Conservation (phyloP, 2,797 vertebrate species). For the Garrulus glandarius region DNA sequence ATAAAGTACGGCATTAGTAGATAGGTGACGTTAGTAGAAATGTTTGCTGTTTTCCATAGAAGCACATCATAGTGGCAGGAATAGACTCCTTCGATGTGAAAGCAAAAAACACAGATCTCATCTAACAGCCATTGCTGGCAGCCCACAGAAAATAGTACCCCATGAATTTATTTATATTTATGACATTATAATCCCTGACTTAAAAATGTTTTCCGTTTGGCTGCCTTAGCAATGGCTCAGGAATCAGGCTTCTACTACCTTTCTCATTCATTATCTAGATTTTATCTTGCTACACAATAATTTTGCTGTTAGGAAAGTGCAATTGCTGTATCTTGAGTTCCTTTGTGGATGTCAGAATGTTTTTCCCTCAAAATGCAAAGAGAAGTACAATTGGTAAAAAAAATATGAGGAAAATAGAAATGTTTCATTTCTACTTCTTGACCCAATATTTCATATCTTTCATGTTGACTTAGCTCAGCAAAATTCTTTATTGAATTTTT, state of each 20-base stretch:
- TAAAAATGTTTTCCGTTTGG: not conserved
- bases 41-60: not conserved
- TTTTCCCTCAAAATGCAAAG: not conserved
- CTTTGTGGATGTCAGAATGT: not conserved
- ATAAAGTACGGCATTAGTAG: not conserved
- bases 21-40: not conserved
- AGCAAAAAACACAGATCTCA: not conserved
- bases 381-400: not conserved
- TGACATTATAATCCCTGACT: not conserved
- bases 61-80: not conserved
- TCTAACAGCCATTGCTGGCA: not conserved
- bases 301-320: not conserved
- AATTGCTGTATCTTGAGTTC: not conserved
- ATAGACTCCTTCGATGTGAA: not conserved
- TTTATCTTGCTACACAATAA: not conserved
- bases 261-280: not conserved
- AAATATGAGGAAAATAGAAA: not conserved
- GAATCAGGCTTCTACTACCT: not conserved
- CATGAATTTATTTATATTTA: not conserved
- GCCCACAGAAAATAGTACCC: not conserved
- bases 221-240: not conserved
- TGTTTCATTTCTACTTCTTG: conserved; percentile 1
- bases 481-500: not conserved
- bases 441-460: not conserved
- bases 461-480: not conserved